Base-by-base conservation (phyloP, 2,888 invertebrate species). In the Limulus polyphemus region DNA sequence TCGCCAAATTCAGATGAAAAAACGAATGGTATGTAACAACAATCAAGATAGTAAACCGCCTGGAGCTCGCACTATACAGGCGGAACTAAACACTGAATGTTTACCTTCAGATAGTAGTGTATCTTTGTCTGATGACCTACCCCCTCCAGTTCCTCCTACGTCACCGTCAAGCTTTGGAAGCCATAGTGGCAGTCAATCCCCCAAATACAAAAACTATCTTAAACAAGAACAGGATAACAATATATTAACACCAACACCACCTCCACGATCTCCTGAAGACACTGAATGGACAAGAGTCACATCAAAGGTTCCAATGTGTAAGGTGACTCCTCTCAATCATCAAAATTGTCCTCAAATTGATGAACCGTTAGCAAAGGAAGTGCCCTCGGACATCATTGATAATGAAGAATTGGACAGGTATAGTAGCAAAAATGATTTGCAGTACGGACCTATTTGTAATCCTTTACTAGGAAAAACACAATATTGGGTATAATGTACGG, bases 401-500 rank as follows among this genome's bases (percentile, higher is more conserved):
- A 55, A 65, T 49, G 87, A 90, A 74, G 89, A 90, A 71, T 90
- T 90, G 90, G 89, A 88, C 73, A 87, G 87, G 71, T 89, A 88
- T 72, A 87, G 87, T 70, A 83, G 85, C 11, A 84, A 79, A 83
- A 55, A 77, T 78, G 55, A 78, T 79, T 65, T 79, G 17, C 79
- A 78, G 63, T 76, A 77, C 58, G 73, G 70, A 64, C 75, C 65
- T 60, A 65, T 65, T n/a, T 81, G 84, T 58, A 90, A 90, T 77
- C 92, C 93, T 0, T 83, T 93, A 80, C 80, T 95, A 67, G 83
- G 93, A 68, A 85, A 92, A 73, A 94, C 92, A 79, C 93, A 94
- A 76, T 95, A 95, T 80, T 95, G 94, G 95, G 94, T 95, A 79
- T 89, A 83, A 86, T 54, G 32, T 32, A 1, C 7, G 32, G 32